phyloP scores from a whole-genome alignment of 2,113 vertebrate species.

The Neogale vison region DNA sequence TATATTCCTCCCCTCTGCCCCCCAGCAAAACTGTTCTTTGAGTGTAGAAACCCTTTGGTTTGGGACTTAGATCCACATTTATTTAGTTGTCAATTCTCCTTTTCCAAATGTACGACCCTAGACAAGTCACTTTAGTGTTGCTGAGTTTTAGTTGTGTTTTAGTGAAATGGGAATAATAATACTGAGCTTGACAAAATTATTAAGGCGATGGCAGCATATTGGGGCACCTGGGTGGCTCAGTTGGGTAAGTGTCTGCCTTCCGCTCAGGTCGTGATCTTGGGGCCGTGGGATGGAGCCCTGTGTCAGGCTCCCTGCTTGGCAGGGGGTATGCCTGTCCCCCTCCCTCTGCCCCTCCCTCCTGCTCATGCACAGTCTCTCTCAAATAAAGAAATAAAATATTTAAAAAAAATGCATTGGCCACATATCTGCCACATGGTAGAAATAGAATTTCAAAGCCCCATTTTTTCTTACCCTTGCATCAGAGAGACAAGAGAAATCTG shows the following conservation, averaged over 20 bases:
- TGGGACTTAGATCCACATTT: neutral
- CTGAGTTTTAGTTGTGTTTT: neutral
- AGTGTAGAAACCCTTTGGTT: neutral
- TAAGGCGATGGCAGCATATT: neutral
- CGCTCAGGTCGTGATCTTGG: neutral
- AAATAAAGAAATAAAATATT: neutral
- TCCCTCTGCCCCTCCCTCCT: neutral
- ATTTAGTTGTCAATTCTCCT: neutral
- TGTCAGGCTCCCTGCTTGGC: neutral
- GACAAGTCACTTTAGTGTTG: neutral
- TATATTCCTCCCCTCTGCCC: neutral
- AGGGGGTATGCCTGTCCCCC: no score
- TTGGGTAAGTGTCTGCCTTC: neutral
- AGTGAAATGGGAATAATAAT: neutral
- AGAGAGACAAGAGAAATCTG: neutral
- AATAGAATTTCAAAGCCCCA: neutral
- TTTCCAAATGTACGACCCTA: neutral
- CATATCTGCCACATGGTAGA: neutral
- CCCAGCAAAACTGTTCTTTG: neutral
- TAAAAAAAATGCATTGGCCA: neutral
- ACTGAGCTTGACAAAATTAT: neutral
- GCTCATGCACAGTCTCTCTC: neutral
- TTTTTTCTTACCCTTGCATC: neutral
- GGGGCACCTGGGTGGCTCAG: neutral
- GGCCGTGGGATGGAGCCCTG: neutral